These are phyloP conservation scores for Anoplopoma fimbria DNA, from an alignment of 2,113 vertebrate species.

Conservation along the genomic window DNA sequence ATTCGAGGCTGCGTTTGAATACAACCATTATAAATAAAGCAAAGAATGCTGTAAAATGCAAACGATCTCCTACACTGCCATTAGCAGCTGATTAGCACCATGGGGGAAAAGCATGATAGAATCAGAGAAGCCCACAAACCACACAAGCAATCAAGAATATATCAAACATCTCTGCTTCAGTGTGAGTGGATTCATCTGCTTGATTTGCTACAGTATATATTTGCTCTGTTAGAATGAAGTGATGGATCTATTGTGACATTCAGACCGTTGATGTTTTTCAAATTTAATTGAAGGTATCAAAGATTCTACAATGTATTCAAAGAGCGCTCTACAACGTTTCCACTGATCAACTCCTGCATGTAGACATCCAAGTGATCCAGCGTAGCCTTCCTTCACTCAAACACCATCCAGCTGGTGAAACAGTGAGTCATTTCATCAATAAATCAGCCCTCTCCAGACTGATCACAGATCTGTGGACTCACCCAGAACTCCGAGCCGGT, in stretches of 20 bases:
- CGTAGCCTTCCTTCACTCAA: neutral
- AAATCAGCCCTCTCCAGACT: conserved; percentile 44
- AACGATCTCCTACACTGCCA: conserved; percentile 3
- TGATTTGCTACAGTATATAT: neutral
- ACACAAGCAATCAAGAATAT: neutral
- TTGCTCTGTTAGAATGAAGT: neutral
- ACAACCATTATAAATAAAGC: neutral
- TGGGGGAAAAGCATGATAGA: conserved; percentile 1
- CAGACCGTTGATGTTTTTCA: neutral
- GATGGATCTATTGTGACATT: neutral
- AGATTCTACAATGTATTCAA: conserved; percentile 12
- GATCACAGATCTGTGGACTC: conserved; percentile 73
- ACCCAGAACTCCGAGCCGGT: conserved; percentile 92
- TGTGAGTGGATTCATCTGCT: neutral
- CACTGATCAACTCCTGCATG: neutral
- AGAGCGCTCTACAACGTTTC: conserved; percentile 6
- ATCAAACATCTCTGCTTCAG: neutral
- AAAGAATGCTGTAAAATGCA: neutral
- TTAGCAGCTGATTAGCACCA: conserved; percentile 25
- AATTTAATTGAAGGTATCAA: conserved; percentile 1
- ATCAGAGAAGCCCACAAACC: neutral
- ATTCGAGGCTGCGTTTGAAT: conserved; percentile 8
- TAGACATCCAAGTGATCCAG: neutral
- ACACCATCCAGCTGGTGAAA: conserved; percentile 13
- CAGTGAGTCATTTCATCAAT: conserved; percentile 36